These are phyloP conservation scores for Drosophila serrata DNA, from an alignment of 1,140 invertebrate species.

Conservation along the genomic window DNA sequence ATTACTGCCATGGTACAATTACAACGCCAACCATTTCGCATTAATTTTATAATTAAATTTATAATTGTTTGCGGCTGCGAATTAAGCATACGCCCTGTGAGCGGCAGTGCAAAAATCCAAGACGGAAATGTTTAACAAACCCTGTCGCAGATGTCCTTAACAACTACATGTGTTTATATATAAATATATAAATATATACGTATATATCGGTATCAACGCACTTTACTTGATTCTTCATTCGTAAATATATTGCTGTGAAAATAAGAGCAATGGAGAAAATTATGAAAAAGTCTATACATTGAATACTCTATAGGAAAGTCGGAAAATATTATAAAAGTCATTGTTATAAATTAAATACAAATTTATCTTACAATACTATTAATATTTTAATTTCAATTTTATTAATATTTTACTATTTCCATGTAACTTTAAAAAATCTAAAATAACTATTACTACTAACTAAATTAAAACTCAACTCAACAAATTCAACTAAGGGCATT, in stretches of 20 bases:
- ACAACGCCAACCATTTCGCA: slow-evolving; percentile 11
- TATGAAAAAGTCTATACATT: neutral
- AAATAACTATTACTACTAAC: too few relatives aligned
- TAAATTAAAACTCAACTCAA: too few relatives aligned
- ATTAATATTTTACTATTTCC: neutral
- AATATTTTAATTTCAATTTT: neutral
- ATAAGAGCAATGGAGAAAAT: too few relatives aligned
- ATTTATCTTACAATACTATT: neutral
- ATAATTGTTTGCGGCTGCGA: slow-evolving; percentile 56
- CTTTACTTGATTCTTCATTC: slow-evolving; percentile 29
- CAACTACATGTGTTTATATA: slow-evolving; percentile 6
- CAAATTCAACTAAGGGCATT: neutral
- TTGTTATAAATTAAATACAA: neutral
- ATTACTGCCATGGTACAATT: slow-evolving; percentile 11
- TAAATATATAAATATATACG: slow-evolving; percentile 12
- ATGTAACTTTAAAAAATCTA: too few relatives aligned
- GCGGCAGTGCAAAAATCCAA: slow-evolving; percentile 39
- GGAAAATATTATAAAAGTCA: neutral
- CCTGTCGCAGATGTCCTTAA: slow-evolving; percentile 57
- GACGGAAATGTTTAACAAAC: slow-evolving; percentile 62
- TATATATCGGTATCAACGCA: slow-evolving; percentile 20
- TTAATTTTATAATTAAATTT: slow-evolving; percentile 76
- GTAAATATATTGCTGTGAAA: slow-evolving; percentile 14
- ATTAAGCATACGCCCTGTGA: slow-evolving; percentile 22
- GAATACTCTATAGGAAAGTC: neutral